Conservation (phyloP, 2,888 invertebrate species). For the Tenodera sinensis region DNA sequence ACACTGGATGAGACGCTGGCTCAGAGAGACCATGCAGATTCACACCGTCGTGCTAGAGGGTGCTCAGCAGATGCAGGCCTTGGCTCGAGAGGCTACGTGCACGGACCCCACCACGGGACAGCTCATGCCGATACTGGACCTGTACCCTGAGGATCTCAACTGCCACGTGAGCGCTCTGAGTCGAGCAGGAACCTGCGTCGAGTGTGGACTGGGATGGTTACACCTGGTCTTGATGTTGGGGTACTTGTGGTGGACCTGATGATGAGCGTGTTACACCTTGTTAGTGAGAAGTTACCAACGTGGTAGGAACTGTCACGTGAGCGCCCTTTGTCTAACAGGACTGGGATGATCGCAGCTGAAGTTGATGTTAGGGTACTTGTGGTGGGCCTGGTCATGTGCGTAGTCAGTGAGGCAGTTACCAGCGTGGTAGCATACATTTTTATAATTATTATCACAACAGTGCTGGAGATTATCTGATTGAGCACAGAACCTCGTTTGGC, state of each 20-base stretch:
- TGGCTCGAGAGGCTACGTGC: conserved; percentile 66
- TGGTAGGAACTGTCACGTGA: conserved; percentile 68
- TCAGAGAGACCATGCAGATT: conserved; percentile 77
- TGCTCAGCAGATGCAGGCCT: conserved; percentile 46
- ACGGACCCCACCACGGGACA: conserved; percentile 60
- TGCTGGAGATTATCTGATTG: too few species aligned
- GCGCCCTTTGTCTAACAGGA: conserved; percentile 64
- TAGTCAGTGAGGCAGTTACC: too few species aligned
- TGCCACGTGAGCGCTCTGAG: conserved; percentile 85
- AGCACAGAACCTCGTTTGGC: too few species aligned
- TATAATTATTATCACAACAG: too few species aligned
- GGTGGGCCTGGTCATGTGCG: conserved; percentile 5
- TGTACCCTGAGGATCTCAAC: conserved; percentile 73
- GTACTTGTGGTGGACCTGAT: conserved; percentile 21
- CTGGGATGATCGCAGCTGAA: background rate
- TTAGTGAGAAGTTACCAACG: too few species aligned
- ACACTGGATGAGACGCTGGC: conserved; percentile 84
- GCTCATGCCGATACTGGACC: conserved; percentile 64
- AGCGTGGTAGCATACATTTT: conserved; percentile 57
- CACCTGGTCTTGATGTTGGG: background rate
- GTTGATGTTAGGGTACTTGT: background rate
- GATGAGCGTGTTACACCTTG: background rate
- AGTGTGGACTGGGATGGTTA: background rate
- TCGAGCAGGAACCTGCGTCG: conserved; percentile 40
- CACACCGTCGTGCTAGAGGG: conserved; percentile 56